Evolutionary conservation across 1,140 invertebrate species (phyloP).

Genomic region (Temnothorax curvispinosus): DNA sequence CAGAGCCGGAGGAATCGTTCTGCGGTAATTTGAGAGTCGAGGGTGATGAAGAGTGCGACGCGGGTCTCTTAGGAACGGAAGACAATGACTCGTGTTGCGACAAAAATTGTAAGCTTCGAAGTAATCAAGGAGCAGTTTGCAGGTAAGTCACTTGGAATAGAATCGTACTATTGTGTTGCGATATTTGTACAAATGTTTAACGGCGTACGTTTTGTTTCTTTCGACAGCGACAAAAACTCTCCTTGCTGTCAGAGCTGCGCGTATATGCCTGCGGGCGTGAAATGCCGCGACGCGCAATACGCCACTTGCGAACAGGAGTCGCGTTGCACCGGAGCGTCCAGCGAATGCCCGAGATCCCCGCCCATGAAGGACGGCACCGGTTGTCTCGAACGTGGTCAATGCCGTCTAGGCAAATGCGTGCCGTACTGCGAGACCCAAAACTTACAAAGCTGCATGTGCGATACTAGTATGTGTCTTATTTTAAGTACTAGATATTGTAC

Average conservation of each 20-base stretch:
- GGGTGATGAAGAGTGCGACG: conserved; percentile 97
- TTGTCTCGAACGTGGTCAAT: conserved; percentile 95
- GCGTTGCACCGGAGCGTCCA: conserved; percentile 90
- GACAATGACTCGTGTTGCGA: conserved; percentile 97
- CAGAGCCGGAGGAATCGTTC: conserved; percentile 97
- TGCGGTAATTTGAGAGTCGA: conserved; percentile 97
- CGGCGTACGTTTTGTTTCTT: conserved; percentile 76
- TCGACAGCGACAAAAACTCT: conserved; percentile 96
- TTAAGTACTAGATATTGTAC: neutral
- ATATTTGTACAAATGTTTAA: conserved; percentile 9
- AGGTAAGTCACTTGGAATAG: conserved; percentile 85
- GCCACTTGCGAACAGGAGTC: conserved; percentile 96
- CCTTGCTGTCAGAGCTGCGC: conserved; percentile 96
- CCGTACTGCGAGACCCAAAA: conserved; percentile 97
- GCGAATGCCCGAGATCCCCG: conserved; percentile 92
- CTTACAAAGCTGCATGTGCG: conserved; percentile 97
- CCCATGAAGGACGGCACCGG: conserved; percentile 95
- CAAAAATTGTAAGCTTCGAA: conserved; percentile 95
- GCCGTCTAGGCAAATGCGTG: conserved; percentile 93
- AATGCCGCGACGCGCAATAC: conserved; percentile 95
- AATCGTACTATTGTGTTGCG: neutral
- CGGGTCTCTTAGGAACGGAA: conserved; percentile 95
- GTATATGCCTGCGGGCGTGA: conserved; percentile 92
- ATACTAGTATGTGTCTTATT: conserved; percentile 89
- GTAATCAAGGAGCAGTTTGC: conserved; percentile 93